phyloP scores from a whole-genome alignment of 1,140 invertebrate species.

The Micrasema minimum region DNA sequence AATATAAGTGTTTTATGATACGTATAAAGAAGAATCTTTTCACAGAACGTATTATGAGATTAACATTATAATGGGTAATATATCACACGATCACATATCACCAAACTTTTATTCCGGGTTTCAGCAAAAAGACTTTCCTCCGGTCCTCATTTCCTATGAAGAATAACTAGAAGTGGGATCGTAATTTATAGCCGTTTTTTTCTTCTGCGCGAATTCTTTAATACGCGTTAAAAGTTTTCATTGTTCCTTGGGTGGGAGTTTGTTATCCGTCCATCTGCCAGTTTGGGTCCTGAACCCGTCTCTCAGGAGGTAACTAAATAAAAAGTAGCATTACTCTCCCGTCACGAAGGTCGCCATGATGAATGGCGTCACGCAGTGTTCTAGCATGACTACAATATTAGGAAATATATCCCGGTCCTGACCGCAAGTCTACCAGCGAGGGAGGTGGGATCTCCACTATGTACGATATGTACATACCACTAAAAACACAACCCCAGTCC shows the following conservation, averaged over 20 bases:
- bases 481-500: too few relatives aligned
- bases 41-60: too few relatives aligned
- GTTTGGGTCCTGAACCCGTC: background rate
- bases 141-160: constrained; percentile 5
- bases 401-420: constrained; percentile 5
- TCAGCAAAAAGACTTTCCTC: background rate
- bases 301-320: constrained; percentile 28
- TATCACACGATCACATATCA: too few relatives aligned
- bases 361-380: constrained; percentile 27
- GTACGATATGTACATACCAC: too few relatives aligned
- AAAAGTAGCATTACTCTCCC: constrained; percentile 33
- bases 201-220: constrained; percentile 19
- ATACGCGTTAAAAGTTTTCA: constrained; percentile 21
- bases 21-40: too few relatives aligned
- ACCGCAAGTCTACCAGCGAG: background rate
- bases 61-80: too few relatives aligned
- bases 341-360: constrained; percentile 36
- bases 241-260: constrained; percentile 17
- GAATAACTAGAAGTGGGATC: constrained; percentile 5
- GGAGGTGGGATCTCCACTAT: background rate
- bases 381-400: constrained; percentile 35
- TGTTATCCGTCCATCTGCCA: constrained; percentile 23
- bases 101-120: background rate
- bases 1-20: too few relatives aligned
- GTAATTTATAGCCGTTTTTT: constrained; percentile 24